Percentiles rank a stretch among this genome's conserved stretches.
These are phyloP conservation scores for Automeris io DNA, from an alignment of 2,888 invertebrate genomes.

Conservation along the genomic window DNA sequence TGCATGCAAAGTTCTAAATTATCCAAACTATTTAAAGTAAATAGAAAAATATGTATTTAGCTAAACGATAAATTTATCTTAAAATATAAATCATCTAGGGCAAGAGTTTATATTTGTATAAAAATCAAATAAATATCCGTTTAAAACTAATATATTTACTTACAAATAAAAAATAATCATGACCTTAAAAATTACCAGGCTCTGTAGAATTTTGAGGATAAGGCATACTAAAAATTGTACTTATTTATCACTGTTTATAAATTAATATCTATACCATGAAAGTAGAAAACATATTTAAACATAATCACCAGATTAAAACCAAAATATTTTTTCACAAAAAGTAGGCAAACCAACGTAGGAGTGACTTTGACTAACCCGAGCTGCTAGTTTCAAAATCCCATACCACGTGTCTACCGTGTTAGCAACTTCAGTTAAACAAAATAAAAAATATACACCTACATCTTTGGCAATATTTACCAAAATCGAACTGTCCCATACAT, in stretches of 20 bases:
- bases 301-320: no score
- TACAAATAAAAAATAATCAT: neutral
- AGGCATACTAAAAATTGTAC: slow-evolving; percentile 12
- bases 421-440: no score
- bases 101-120: slow-evolving; percentile 2
- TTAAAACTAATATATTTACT: neutral
- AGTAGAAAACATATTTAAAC: no score
- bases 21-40: neutral
- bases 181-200: slow-evolving; percentile 1
- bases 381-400: no score
- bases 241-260: slow-evolving; percentile 15
- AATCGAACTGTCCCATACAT: no score
- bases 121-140: neutral
- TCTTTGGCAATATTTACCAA: no score
- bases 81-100: neutral
- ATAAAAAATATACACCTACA: no score
- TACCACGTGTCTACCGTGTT: no score
- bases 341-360: no score
- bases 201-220: neutral
- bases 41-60: neutral
- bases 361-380: no score
- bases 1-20: no score
- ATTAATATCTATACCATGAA: neutral
- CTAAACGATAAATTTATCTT: neutral
- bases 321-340: no score